Conservation (phyloP, 1,140 invertebrate genomes). For the Artemia franciscana region DNA sequence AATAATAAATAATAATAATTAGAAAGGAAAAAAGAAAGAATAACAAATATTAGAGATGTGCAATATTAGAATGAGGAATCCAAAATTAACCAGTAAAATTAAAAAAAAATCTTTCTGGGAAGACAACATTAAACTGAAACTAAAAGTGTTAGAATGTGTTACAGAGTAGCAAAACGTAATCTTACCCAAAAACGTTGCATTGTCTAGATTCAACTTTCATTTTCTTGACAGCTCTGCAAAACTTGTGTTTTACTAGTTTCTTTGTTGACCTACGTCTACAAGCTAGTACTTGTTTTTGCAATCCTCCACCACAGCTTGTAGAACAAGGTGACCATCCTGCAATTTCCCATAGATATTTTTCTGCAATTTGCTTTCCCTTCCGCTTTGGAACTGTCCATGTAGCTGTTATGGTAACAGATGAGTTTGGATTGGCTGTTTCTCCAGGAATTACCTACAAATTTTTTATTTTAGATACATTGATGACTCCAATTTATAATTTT, state of each 20-base stretch:
- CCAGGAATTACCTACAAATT: slow-evolving; percentile 13
- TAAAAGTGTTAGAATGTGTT: neutral
- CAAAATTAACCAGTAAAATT: too few relatives aligned
- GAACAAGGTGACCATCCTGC: slow-evolving; percentile 31
- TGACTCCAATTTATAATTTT: too few relatives aligned
- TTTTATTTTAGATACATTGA: too few relatives aligned
- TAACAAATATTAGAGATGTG: too few relatives aligned
- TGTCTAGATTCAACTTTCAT: slow-evolving; percentile 20
- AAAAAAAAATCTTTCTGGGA: too few relatives aligned
- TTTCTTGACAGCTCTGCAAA: slow-evolving; percentile 23
- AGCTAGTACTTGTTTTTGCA: slow-evolving; percentile 23
- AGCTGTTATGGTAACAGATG: slow-evolving; percentile 4
- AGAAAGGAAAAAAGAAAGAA: too few relatives aligned
- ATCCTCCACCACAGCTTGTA: slow-evolving; percentile 28
- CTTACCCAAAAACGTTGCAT: slow-evolving; percentile 28
- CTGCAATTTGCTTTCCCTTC: slow-evolving; percentile 14
- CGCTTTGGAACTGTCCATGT: slow-evolving; percentile 8
- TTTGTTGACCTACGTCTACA: slow-evolving; percentile 25
- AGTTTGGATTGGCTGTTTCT: slow-evolving; percentile 19
- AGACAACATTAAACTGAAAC: too few relatives aligned
- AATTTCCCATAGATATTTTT: slow-evolving; percentile 26
- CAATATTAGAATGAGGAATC: too few relatives aligned
- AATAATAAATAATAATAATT: too few relatives aligned
- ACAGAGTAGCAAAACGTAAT: neutral
- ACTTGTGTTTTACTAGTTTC: slow-evolving; percentile 23